Evolutionary conservation across 2,888 invertebrate genomes (phyloP), one percentile per base, ranked within the genome.

Genomic region (Limnephilus lunatus): DNA sequence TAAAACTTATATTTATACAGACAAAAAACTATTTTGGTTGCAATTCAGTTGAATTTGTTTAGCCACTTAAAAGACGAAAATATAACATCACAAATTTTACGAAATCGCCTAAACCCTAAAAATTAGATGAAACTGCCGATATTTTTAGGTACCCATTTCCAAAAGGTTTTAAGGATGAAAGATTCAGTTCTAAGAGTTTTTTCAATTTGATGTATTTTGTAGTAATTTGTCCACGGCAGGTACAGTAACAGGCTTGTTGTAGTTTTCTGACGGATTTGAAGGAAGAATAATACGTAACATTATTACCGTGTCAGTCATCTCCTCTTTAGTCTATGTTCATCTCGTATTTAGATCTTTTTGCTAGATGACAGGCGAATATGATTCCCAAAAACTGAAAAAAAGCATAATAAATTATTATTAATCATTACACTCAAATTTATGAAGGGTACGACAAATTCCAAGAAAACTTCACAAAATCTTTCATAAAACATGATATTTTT

Each of bases 371-470:
- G 31, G 94, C 92, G 48, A 91, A 93, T 32, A 93, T 39, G 81
- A 94, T 94, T 14, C 93, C 93, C 5, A 94, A n/a, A 48, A 93
- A 90, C 93, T 93, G 91, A 91, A 93, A 94, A 39, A 48, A 93
- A 86, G 83, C 4, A 68, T 44, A 88, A 92, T 44, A 31, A 7
- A 82, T 81, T 15, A 48, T 48, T 25, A 68, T 25, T 68, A 68
- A 25, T 68, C 19, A 9, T 25, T 68, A n/a, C 68, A 25, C 68
- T 68, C 68, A 68, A 7, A 25, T 68, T 68, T 68, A 5, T 5
- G 25, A 5, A 68, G 68, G 68, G 2, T 0, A 19, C 15, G 3
- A 53, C 25, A 68, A 25, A 68, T n/a, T 68, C 68, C 25, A 68
- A 25, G n/a, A n/a, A 68, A 68, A 68, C 53, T 53, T 53, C 14